These are phyloP conservation scores for Sceloporus tristichus DNA, from an alignment of 2,113 vertebrate genomes.

Conservation along the genomic window DNA sequence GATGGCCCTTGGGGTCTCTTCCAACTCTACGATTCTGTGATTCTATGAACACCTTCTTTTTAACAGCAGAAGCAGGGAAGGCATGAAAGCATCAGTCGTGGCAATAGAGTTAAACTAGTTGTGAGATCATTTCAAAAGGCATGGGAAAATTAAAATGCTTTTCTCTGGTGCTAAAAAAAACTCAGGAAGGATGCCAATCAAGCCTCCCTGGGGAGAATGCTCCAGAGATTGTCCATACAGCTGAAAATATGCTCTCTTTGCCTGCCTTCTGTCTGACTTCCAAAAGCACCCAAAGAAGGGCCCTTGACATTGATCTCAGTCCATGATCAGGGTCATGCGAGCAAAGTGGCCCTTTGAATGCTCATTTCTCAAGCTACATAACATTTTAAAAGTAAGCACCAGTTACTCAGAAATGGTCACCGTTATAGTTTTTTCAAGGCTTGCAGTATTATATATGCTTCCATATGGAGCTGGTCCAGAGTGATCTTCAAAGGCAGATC, in stretches of 20 bases:
- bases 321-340: background rate
- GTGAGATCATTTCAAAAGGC: background rate
- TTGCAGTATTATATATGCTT: background rate
- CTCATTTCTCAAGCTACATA: background rate
- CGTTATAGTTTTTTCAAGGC: background rate
- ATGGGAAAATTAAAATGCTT: background rate
- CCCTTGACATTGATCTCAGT: background rate
- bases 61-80: background rate
- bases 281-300: background rate
- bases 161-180: background rate
- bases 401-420: background rate
- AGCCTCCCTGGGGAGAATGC: background rate
- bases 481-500: background rate
- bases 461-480: background rate
- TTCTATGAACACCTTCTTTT: no score
- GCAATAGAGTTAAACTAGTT: background rate
- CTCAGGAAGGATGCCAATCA: background rate
- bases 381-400: background rate
- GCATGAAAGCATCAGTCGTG: background rate
- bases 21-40: no score
- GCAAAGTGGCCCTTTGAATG: background rate
- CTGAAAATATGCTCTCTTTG: background rate
- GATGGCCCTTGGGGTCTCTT: no score
- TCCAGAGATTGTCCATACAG: background rate
- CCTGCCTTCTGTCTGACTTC: background rate